These are phyloP conservation scores for Pangasius mekongensis DNA, from an alignment of 2,797 vertebrate genomes.

Conservation along the genomic window DNA sequence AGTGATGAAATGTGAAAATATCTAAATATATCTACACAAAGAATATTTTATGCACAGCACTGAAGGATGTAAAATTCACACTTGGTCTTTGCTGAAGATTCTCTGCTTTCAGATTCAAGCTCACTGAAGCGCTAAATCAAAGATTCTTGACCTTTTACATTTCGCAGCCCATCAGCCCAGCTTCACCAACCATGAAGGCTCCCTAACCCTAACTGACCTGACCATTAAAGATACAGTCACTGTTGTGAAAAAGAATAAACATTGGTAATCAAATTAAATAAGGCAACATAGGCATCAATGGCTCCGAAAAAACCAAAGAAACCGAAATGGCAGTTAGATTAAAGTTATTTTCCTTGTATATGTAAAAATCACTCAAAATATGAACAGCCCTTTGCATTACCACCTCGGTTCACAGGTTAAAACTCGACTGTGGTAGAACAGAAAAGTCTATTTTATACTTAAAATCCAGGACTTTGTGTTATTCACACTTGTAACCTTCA, in stretches of 20 bases:
- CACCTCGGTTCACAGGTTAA: not conserved
- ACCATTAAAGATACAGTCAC: not conserved
- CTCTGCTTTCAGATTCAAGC: not conserved
- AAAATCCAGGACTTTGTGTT: not conserved
- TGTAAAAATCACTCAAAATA: not conserved
- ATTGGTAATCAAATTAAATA: not conserved
- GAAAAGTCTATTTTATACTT: not conserved
- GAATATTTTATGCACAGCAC: not conserved
- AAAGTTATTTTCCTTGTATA: not conserved
- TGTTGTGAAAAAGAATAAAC: not conserved
- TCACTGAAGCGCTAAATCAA: not conserved
- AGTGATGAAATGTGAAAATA: not conserved
- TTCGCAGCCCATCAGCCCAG: not conserved
- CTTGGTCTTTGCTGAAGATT: not conserved
- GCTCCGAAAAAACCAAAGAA: not conserved
- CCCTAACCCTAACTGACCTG: not conserved
- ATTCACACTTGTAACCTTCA: not conserved
- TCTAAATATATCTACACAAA: not conserved
- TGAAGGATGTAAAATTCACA: not conserved
- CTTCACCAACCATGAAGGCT: not conserved
- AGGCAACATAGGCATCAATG: not conserved
- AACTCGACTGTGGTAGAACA: not conserved
- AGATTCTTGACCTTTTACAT: not conserved
- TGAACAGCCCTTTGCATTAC: too few relatives aligned
- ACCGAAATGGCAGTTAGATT: not conserved